Base-by-base conservation (phyloP, 2,113 vertebrate genomes). In the Vimba vimba region DNA sequence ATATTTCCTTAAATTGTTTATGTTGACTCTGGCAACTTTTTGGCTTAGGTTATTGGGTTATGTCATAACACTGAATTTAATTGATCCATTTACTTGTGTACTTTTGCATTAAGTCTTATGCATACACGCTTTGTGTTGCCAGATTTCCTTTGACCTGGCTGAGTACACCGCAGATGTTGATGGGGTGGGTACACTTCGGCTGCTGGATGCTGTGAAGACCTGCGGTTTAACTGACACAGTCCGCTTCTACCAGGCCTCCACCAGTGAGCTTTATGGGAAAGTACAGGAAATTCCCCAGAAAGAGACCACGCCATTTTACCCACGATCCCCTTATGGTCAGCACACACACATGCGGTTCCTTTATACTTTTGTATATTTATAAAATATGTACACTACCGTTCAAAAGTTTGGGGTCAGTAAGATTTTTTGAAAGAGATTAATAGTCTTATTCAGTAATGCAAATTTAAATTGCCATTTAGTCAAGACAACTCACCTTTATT, bases 151-250 rank as follows among this genome's bases (percentile, higher is more conserved):
- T 1, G 98, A 99, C 84, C 92, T 99, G 90, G 98, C 98, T 0
- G 98, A 99, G 87, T 99, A 99, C 87, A 99, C 98, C 0, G 98
- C 98, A 0, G 97, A 99, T 0, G 98, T 99, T 82, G 98, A 99
- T 4, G 98, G 98, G 0, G 94, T 99, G 43, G 98, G 98, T 5
- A 99, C 98, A 2, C 93, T 99, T 69, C 95, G 98, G 12, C 95
- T 99, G 77, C 89, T 99, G 87, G 98, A 99, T 86, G 98, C 98
- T 36, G 92, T 99, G 45, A 98, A 98, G 93, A 99, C 98, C 0
- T 99, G 98, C 62, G 97, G 97, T 76, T 95, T 99, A 90, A 97
- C 97, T 90, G 93, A 92, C 88, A 95, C 91, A 11, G 96, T 99
- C 47, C 97, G 96, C 78, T 99, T 99, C 94, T 99, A 99, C 93